Percentiles rank a stretch among this genome's conserved stretches.
These are phyloP conservation scores for Penaeus vannamei DNA, from an alignment of 1,140 invertebrate genomes.

Conservation along the genomic window DNA sequence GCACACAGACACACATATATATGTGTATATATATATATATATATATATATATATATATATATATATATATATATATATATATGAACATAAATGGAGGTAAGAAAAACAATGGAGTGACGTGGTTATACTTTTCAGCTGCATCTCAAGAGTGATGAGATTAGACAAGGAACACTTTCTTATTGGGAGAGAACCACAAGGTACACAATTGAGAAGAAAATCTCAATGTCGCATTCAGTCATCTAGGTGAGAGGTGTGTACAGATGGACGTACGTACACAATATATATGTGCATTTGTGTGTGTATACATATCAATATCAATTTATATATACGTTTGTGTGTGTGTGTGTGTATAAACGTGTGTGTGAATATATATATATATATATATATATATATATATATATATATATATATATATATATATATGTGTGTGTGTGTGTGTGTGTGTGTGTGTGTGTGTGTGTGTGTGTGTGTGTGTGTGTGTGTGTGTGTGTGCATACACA, in stretches of 20 bases:
- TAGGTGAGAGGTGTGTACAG: too few species aligned
- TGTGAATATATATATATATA: not conserved
- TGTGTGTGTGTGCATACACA: not conserved
- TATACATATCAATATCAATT: not conserved
- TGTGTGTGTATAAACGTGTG: not conserved
- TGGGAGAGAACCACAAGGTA: too few species aligned
- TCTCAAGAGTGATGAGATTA: too few species aligned
- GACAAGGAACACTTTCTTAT: too few species aligned
- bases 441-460: not conserved
- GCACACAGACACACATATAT: not conserved
- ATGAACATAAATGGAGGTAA: not conserved
- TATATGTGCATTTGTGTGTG: too few species aligned
- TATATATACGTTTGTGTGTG: slow-evolving; percentile 19
- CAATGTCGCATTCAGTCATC: too few species aligned
- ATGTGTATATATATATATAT: not conserved
- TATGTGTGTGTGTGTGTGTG: not conserved
- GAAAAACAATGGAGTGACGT: too few species aligned
- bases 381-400: slow-evolving; percentile 16
- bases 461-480: not conserved
- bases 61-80: slow-evolving; percentile 15
- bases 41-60: slow-evolving; percentile 3
- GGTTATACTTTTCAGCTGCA: too few species aligned
- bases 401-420: slow-evolving; percentile 9
- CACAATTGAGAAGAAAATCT: too few species aligned
- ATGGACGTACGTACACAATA: too few species aligned